Evolutionary conservation across 2,888 invertebrate genomes (phyloP), one percentile per base, ranked within the genome.

Genomic region (Macropis europaea): DNA sequence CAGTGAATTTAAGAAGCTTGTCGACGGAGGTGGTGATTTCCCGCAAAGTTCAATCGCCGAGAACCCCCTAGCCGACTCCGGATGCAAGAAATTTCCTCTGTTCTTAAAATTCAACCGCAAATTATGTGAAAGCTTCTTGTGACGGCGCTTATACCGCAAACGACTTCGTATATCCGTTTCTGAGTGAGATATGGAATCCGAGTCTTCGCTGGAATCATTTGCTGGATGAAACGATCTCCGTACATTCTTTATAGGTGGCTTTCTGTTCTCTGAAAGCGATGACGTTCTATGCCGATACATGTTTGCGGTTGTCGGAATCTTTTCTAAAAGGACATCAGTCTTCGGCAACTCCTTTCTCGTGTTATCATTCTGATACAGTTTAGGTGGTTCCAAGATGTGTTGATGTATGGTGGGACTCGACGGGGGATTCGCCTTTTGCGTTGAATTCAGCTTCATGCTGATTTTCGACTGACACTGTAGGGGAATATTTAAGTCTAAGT

Each of bases 1-100:
- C n/a, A 92, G 76, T 0, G 92, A 92, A 72, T 92, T 92, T n/a
- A 92, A 84, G 57, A 91, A 90, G 77, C 92, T 92, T 67, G 90
- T 92, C 66, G 92, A 92, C 1, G 92, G 92, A 2, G 92, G 92
- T 2, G 92, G 92, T 0, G 92, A 92, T 73, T 91, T 90, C 1
- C 88, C 87, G 42, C 84, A 86, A 0, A 88, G 76, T 56, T 90
- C 89, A 11, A 86, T 79, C 0, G 82, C 73, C 0, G 88, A 85
- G 34, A 86, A 84, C 1, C 86, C 87, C 32, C 87, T 79, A 0
- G 87, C 87, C 0, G 87, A 70, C 34, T 89, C 85, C 0, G 90
- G 88, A 67, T 90, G 87, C 7, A 90, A 56, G 19, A 88, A 84
- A 15, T 85, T 81, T 0, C 90, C 89, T 73, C 90, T 90, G 71